phyloP scores from a whole-genome alignment of 1,140 invertebrate genomes.

The Polypedilum vanderplanki region DNA sequence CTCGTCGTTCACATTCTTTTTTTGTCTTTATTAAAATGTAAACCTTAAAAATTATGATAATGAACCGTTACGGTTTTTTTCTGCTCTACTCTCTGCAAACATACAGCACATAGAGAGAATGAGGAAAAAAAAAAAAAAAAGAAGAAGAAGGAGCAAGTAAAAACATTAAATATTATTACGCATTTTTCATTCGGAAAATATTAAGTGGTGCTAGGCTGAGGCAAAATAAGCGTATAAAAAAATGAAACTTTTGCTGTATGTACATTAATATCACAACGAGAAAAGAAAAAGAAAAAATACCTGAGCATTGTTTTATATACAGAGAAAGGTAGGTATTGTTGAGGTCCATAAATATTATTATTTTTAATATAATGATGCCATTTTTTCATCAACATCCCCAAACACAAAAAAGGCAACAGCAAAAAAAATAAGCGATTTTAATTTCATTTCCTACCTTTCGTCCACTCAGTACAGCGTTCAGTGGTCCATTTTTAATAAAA shows the following conservation, averaged over 20 bases:
- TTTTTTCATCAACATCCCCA: background rate
- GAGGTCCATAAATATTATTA: slow-evolving; percentile 23
- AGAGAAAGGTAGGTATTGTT: background rate
- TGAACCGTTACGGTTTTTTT: slow-evolving; percentile 27
- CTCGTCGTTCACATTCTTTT: background rate
- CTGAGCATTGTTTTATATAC: background rate
- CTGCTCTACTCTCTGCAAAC: background rate
- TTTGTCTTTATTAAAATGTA: slow-evolving; percentile 20
- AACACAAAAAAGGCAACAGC: background rate
- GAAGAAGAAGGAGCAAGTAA: background rate
- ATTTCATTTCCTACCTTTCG: slow-evolving; percentile 3
- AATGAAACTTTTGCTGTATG: slow-evolving; percentile 4
- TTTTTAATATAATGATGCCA: slow-evolving; percentile 22
- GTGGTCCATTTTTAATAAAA: background rate
- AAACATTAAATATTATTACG: slow-evolving; percentile 29
- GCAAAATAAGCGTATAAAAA: background rate
- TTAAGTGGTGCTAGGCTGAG: slow-evolving; percentile 20
- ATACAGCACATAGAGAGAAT: background rate
- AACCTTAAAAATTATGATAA: slow-evolving; percentile 23
- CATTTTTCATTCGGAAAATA: slow-evolving; percentile 28
- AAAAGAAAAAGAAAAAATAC: slow-evolving; percentile 15
- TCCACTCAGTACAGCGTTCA: background rate
- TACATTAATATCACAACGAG: slow-evolving; percentile 5
- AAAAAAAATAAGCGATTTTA: background rate
- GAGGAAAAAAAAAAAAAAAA: background rate